Conservation (phyloP, 2,113 vertebrate species). For the Ptyas mucosa region DNA sequence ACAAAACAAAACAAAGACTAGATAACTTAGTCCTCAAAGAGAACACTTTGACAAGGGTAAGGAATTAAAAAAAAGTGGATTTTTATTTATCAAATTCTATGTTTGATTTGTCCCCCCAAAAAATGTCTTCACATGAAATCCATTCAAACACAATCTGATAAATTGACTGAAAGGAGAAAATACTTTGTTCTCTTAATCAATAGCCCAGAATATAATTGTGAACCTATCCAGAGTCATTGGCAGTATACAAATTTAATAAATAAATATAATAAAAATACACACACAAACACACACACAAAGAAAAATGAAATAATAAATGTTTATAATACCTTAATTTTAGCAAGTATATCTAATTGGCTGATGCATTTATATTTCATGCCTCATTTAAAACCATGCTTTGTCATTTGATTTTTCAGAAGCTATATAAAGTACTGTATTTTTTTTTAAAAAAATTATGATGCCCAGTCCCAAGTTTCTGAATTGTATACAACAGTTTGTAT, state of each 20-base stretch:
- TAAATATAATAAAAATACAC: not conserved
- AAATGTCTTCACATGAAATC: too few relatives aligned
- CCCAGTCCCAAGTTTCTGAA: not conserved
- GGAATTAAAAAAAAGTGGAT: not conserved
- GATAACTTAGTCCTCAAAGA: not conserved
- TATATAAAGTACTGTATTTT: not conserved
- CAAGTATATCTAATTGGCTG: not conserved
- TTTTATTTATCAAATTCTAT: not conserved
- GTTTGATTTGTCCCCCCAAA: not conserved
- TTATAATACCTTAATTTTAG: slow-evolving; percentile 26
- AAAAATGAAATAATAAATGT: not conserved
- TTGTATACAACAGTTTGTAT: not conserved
- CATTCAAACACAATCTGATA: not conserved
- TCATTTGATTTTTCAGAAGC: not conserved
- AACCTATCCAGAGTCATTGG: not conserved
- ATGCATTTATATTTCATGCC: not conserved
- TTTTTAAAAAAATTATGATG: not conserved
- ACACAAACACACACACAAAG: not conserved
- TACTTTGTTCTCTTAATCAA: not conserved
- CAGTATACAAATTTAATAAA: not conserved
- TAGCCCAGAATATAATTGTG: not conserved
- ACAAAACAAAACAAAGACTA: not conserved
- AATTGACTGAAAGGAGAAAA: not conserved
- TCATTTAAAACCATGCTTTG: not conserved
- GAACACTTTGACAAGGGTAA: not conserved